These are phyloP conservation scores for Rhysida immarginata DNA, from an alignment of 1,140 invertebrate species.

Conservation along the genomic window DNA sequence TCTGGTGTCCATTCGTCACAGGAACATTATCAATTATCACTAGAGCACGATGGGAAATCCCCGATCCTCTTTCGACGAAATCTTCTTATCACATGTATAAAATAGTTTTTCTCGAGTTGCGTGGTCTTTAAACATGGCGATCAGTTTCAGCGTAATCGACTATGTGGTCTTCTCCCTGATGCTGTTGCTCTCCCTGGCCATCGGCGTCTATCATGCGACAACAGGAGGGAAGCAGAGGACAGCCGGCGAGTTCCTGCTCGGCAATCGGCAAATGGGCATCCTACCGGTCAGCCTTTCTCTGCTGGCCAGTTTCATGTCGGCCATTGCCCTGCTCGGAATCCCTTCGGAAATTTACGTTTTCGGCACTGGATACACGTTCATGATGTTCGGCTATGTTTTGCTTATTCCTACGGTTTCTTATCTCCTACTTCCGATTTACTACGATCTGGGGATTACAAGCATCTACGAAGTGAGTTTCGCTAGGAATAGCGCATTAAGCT, in stretches of 20 bases:
- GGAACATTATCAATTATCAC: too few species aligned
- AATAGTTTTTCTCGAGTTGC: too few species aligned
- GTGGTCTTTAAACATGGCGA: constrained; percentile 1
- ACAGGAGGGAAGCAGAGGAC: constrained; percentile 25
- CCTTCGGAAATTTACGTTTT: constrained; percentile 16
- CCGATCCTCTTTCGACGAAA: too few species aligned
- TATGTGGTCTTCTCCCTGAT: constrained; percentile 8
- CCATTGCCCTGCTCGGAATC: constrained; percentile 29
- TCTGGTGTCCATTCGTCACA: too few species aligned
- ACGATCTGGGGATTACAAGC: constrained; percentile 26
- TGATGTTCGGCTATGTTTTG: constrained; percentile 13
- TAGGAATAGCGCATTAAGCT: too few species aligned
- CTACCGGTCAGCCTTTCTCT: constrained; percentile 19
- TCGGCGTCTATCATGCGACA: constrained; percentile 28
- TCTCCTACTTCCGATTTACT: constrained; percentile 30
- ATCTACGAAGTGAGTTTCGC: constrained; percentile 30
- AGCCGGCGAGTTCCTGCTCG: constrained; percentile 27
- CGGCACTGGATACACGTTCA: constrained; percentile 27
- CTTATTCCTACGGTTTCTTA: constrained; percentile 21
- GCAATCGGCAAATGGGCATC: constrained; percentile 24
- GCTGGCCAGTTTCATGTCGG: constrained; percentile 29
- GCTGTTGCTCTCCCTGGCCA: constrained; percentile 11
- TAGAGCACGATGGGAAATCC: too few species aligned
- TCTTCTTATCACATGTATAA: too few species aligned
- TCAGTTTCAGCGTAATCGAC: constrained; percentile 11